Conservation (phyloP, 2,888 invertebrate genomes). For the Troides aeacus region DNA sequence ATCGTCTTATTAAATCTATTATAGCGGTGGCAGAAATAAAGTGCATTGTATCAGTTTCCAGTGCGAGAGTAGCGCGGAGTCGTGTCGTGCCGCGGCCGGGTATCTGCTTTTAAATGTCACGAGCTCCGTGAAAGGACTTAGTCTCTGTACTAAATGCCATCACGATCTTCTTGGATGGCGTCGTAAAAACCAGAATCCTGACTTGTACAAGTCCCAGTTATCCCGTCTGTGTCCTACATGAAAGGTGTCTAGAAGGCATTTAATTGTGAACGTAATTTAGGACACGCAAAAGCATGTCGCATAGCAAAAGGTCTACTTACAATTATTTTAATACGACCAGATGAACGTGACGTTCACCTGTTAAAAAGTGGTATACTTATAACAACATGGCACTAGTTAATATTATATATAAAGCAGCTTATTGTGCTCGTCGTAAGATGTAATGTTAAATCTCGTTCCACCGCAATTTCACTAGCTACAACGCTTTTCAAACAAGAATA, state of each 20-base stretch:
- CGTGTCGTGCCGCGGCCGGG: constrained; percentile 42
- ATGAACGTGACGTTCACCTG: too few species aligned
- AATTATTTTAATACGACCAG: too few species aligned
- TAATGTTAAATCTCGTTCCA: too few species aligned
- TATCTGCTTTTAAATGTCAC: constrained; percentile 61
- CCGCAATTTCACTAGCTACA: too few species aligned
- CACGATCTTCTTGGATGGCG: constrained; percentile 59
- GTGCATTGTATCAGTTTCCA: constrained; percentile 29
- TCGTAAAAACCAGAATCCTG: constrained; percentile 45
- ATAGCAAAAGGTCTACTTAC: neutral
- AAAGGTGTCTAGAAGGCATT: constrained; percentile 1
- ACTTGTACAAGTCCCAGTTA: constrained; percentile 23
- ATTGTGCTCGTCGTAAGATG: too few species aligned
- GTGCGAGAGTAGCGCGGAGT: constrained; percentile 29
- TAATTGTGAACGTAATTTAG: constrained; percentile 5
- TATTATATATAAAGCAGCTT: too few species aligned
- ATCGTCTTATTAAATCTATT: constrained; percentile 10
- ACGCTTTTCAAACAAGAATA: too few species aligned
- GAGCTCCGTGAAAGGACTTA: constrained; percentile 60
- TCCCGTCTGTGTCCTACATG: constrained; percentile 13
- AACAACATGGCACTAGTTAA: too few species aligned
- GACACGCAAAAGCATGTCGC: neutral
- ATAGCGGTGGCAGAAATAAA: constrained; percentile 20
- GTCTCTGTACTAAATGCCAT: constrained; percentile 61
- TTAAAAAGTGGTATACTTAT: too few species aligned